A percentile compares a stretch with the other conserved stretches of the same genome.
Evolutionary conservation across 2,888 invertebrate species (phyloP).

Genomic region (Pinctada fucata): DNA sequence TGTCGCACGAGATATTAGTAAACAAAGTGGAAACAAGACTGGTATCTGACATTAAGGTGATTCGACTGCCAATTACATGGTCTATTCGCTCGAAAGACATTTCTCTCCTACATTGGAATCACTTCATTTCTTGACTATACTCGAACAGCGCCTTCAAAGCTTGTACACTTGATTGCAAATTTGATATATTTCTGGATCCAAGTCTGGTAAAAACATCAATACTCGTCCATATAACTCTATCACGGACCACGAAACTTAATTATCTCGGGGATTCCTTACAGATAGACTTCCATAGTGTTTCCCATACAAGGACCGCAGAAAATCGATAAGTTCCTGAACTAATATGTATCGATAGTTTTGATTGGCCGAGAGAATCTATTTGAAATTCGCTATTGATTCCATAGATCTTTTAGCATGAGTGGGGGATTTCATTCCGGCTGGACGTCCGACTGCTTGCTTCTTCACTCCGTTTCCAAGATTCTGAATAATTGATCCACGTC

Average conservation of each 20-base stretch:
- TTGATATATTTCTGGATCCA: no score
- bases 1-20: no score
- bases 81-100: no score
- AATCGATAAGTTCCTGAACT: slow-evolving; percentile 37
- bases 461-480: no score
- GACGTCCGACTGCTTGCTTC: no score
- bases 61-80: no score
- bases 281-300: slow-evolving; percentile 14
- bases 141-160: no score
- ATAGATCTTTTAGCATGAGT: background rate
- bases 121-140: no score
- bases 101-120: no score
- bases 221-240: slow-evolving; percentile 21
- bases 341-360: slow-evolving; percentile 32
- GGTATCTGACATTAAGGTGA: no score
- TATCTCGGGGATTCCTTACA: slow-evolving; percentile 25
- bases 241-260: slow-evolving; percentile 13
- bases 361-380: slow-evolving; percentile 34
- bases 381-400: slow-evolving; percentile 35
- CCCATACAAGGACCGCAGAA: slow-evolving; percentile 24
- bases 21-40: no score
- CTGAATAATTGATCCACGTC: background rate
- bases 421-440: background rate
- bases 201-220: slow-evolving; percentile 21
- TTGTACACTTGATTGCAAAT: no score